phyloP scores from a whole-genome alignment of 2,888 invertebrate species.

The Pollenia angustigena region DNA sequence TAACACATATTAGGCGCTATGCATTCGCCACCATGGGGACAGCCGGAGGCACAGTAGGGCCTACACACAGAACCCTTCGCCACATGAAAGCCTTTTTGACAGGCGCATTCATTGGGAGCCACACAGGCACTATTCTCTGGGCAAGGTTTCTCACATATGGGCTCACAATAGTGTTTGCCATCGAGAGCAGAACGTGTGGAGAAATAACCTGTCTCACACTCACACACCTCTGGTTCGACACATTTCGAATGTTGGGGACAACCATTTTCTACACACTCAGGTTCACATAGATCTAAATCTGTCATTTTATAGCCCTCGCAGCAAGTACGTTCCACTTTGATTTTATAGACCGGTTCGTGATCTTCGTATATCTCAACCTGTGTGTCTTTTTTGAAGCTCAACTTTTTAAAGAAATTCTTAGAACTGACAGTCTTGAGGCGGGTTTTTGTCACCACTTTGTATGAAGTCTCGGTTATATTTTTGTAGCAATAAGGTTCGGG shows the following conservation, averaged over 20 bases:
- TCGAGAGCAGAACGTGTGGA: constrained; percentile 74
- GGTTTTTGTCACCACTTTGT: constrained; percentile 76
- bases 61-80: constrained; percentile 14
- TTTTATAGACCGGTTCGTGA: constrained; percentile 73
- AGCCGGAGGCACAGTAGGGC: constrained; percentile 55
- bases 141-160: constrained; percentile 77
- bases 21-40: constrained; percentile 60
- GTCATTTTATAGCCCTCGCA: constrained; percentile 77
- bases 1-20: constrained; percentile 47
- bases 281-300: constrained; percentile 77
- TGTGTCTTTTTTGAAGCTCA: constrained; percentile 74
- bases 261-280: constrained; percentile 76
- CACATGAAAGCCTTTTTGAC: constrained; percentile 75
- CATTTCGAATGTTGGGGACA: constrained; percentile 78
- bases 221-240: constrained; percentile 78
- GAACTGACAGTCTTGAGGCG: constrained; percentile 71
- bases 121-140: constrained; percentile 76
- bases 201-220: constrained; percentile 78
- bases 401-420: constrained; percentile 74
- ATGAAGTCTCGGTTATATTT: constrained; percentile 38
- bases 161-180: constrained; percentile 78
- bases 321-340: constrained; percentile 75
- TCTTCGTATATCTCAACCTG: constrained; percentile 75
- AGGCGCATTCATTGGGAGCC: constrained; percentile 78
- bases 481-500: constrained; percentile 50